Percentiles rank a stretch among this genome's conserved stretches.
Conservation (phyloP, 2,113 vertebrate genomes). For the Cryptoleucopteryx plumbea region DNA sequence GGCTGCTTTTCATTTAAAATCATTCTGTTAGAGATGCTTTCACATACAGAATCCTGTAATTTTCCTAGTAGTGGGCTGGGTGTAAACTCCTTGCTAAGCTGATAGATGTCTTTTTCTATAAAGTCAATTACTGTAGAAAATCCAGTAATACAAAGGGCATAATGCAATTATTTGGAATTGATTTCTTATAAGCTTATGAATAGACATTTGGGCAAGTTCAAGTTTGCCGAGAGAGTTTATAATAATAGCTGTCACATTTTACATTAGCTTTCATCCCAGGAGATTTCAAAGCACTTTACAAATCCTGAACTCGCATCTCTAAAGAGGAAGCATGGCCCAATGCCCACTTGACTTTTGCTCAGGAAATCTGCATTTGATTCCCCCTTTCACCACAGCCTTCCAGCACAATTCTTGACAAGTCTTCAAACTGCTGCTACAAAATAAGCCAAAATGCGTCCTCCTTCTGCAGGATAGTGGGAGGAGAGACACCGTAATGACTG, state of each 20-base stretch:
- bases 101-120: not conserved
- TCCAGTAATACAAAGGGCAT: slow-evolving; percentile 11
- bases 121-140: slow-evolving; percentile 42
- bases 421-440: not conserved
- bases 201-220: not conserved
- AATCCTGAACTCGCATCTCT: not conserved
- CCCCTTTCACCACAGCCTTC: not conserved
- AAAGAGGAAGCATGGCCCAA: not conserved
- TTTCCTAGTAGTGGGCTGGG: not conserved
- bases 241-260: slow-evolving; percentile 2
- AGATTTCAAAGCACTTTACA: not conserved
- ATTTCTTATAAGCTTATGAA: slow-evolving; percentile 43
- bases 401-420: not conserved
- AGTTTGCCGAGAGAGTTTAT: slow-evolving; percentile 17
- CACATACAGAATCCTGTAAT: not conserved
- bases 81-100: not conserved
- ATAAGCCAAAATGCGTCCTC: rapidly evolving
- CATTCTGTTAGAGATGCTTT: not conserved
- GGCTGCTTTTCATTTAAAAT: not conserved
- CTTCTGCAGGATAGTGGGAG: not conserved
- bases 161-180: slow-evolving; percentile 39
- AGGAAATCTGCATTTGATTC: not conserved
- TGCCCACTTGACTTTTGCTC: not conserved
- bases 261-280: not conserved
- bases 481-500: rapidly evolving